phyloP scores from a whole-genome alignment of 2,113 vertebrate genomes.

The Shinisaurus crocodilurus region DNA sequence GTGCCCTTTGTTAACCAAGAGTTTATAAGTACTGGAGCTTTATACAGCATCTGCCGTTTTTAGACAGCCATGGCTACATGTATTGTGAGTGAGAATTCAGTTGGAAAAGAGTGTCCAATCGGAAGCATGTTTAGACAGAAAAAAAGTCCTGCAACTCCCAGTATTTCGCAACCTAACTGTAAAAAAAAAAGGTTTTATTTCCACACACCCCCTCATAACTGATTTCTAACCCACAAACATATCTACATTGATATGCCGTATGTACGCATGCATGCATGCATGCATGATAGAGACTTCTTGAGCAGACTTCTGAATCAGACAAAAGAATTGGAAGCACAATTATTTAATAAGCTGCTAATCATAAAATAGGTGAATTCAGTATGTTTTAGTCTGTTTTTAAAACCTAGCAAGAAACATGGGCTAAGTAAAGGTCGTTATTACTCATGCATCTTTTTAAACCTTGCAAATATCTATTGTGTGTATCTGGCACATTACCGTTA shows the following conservation, averaged over 20 bases:
- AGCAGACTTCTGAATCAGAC: not conserved
- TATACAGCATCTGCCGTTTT: conserved; percentile 42
- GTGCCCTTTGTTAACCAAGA: conserved; percentile 68
- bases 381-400: conserved; percentile 35
- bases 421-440: not conserved
- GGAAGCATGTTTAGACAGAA: too few relatives aligned
- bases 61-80: conserved; percentile 57
- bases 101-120: conserved; percentile 14
- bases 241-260: not conserved
- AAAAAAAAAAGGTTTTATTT: not conserved
- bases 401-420: not conserved
- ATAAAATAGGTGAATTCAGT: not conserved
- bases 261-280: not conserved
- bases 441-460: conserved; percentile 43
- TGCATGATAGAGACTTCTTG: not conserved
- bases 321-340: conserved; percentile 5
- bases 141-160: too few relatives aligned
- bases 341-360: conserved; percentile 16
- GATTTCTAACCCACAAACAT: conserved; percentile 49
- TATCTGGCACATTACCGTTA: not conserved
- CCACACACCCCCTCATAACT: conserved; percentile 8
- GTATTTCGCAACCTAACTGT: too few relatives aligned
- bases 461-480: not conserved
- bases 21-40: conserved; percentile 60
- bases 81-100: conserved; percentile 48